phyloP scores from a whole-genome alignment of 2,888 invertebrate species.

The Lasioglossum marginatum region DNA sequence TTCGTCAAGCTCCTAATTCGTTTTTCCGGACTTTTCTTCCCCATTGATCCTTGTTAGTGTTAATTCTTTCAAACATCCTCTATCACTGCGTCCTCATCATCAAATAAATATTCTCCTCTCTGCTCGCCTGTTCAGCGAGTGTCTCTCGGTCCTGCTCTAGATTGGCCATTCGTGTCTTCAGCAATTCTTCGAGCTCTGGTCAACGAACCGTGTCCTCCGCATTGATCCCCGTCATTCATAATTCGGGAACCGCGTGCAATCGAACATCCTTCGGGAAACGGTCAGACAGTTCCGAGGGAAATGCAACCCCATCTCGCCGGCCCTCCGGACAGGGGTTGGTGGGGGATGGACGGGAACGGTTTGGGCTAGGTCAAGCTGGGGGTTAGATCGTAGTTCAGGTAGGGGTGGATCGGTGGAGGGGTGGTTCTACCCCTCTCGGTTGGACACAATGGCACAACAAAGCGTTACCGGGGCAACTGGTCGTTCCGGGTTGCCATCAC shows the following conservation, averaged over 20 bases:
- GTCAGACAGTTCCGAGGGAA: constrained; percentile 40
- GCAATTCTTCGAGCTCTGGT: background rate
- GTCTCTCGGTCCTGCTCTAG: background rate
- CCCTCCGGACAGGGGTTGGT: background rate
- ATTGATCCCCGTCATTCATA: constrained; percentile 37
- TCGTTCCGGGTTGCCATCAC: constrained; percentile 82
- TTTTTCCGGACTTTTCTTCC: background rate
- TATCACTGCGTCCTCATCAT: background rate
- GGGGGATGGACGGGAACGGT: constrained; percentile 26
- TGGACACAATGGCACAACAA: constrained; percentile 80
- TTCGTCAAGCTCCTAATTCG: background rate
- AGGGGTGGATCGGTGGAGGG: constrained; percentile 29
- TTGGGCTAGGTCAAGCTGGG: constrained; percentile 71
- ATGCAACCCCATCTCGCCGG: constrained; percentile 33
- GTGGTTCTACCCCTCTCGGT: constrained; percentile 53
- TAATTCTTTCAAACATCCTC: background rate
- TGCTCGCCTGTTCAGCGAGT: background rate
- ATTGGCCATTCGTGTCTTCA: background rate
- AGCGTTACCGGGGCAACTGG: constrained; percentile 82
- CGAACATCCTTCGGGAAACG: constrained; percentile 35
- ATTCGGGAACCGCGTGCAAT: constrained; percentile 37
- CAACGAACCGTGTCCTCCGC: constrained; percentile 5
- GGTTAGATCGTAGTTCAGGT: constrained; percentile 54
- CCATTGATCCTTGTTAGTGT: background rate
- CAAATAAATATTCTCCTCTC: background rate